These are phyloP conservation scores for Poeciliopsis prolifica DNA, from an alignment of 2,113 vertebrate species.

Conservation along the genomic window DNA sequence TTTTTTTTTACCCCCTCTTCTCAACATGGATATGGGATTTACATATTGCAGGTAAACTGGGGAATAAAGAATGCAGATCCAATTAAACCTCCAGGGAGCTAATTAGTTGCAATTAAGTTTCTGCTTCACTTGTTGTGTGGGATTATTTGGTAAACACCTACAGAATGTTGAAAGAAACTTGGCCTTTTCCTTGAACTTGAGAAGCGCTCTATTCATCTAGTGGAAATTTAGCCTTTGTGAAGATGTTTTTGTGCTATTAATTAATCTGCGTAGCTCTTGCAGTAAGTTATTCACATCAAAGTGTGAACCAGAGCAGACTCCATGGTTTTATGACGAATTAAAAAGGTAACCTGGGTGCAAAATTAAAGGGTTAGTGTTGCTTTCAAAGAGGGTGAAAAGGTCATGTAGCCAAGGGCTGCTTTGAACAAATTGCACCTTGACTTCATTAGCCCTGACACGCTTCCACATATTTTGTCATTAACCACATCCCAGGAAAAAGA, in stretches of 20 bases:
- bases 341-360: slow-evolving; percentile 41
- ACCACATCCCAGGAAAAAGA: slow-evolving; percentile 9
- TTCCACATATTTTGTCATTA: slow-evolving; percentile 40
- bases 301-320: slow-evolving; percentile 35
- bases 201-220: slow-evolving; percentile 60
- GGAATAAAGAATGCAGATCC: slow-evolving; percentile 84
- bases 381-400: slow-evolving; percentile 42
- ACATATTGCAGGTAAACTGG: slow-evolving; percentile 83
- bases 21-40: slow-evolving; percentile 74
- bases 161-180: slow-evolving; percentile 79
- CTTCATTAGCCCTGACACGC: slow-evolving; percentile 71
- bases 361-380: slow-evolving; percentile 28
- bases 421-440: slow-evolving; percentile 62
- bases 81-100: slow-evolving; percentile 83
- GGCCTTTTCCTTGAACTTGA: slow-evolving; percentile 76
- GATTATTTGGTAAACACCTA: slow-evolving; percentile 83
- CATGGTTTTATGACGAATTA: slow-evolving; percentile 21
- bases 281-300: slow-evolving; percentile 68
- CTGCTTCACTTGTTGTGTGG: slow-evolving; percentile 84
- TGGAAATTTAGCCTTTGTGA: slow-evolving; percentile 56
- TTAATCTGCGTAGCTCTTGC: slow-evolving; percentile 62
- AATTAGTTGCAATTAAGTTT: slow-evolving; percentile 86
- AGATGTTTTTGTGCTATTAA: slow-evolving; percentile 58
- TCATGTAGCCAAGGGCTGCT: slow-evolving; percentile 50
- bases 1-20: slow-evolving; percentile 15